These are phyloP conservation scores for Perognathus longimembris DNA, from an alignment of 2,113 vertebrate genomes.

Conservation along the genomic window DNA sequence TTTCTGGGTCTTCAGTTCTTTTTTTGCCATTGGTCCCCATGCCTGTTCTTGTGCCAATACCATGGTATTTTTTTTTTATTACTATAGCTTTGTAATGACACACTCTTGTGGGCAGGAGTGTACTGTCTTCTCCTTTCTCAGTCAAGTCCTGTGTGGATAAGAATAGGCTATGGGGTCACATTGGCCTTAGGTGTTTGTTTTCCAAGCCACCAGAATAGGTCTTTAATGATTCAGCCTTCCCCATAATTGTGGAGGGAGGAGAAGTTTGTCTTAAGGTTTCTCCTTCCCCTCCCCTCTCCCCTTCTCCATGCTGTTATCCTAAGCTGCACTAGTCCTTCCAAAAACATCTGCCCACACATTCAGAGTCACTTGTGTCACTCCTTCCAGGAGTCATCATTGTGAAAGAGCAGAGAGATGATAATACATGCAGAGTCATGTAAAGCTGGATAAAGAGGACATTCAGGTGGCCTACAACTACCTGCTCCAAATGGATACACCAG, in stretches of 20 bases:
- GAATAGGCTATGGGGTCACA: conserved; percentile 60
- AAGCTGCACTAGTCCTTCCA: background rate
- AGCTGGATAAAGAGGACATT: background rate
- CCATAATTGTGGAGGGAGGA: conserved; percentile 42
- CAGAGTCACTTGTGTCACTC: background rate
- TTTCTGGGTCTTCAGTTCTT: background rate
- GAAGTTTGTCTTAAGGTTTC: conserved; percentile 30
- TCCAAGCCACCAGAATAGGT: conserved; percentile 34
- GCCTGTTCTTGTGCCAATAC: too few species aligned
- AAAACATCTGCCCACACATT: background rate
- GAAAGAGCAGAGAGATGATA: background rate
- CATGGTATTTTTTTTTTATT: too few species aligned
- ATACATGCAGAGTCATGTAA: too few species aligned
- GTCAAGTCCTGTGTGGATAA: conserved; percentile 5
- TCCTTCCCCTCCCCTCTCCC: background rate
- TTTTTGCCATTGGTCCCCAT: background rate
- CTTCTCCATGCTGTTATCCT: background rate
- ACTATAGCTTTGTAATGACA: conserved; percentile 19
- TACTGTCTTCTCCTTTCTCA: conserved; percentile 34
- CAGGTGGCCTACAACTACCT: too few species aligned
- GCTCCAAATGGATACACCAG: too few species aligned
- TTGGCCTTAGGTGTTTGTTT: conserved; percentile 63
- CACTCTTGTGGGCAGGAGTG: background rate
- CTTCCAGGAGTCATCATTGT: background rate
- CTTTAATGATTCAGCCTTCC: conserved; percentile 61